Evolutionary conservation across 2,888 invertebrate species (phyloP), one percentile per base, ranked within the genome.

Genomic region (Scaptomyza reducta): DNA sequence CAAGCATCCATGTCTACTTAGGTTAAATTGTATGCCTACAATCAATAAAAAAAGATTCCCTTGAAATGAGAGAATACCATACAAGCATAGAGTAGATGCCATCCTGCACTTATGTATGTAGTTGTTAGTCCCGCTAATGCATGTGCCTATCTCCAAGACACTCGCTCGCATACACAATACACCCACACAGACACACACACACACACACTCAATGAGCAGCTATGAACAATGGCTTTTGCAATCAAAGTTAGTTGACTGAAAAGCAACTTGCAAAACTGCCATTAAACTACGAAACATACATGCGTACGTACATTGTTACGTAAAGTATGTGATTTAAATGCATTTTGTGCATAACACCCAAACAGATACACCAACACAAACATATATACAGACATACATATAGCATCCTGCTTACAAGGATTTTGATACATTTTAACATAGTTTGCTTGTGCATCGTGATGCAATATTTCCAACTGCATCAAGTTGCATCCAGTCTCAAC

Each of bases 341-440:
- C 49, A 58, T 9, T 27, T 27, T 27, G 27, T 27, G 27, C 27
- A 27, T 27, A 27, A 27, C 27, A 27, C 27, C 6, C 27, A 7
- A 27, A 29, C 40, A 22, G 14, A 47, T 22, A 61, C 47, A 62
- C 57, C 31, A 27, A 22, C 40, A 54, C n/a, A 58, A 54, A 68
- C 42, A 54, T 40, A 50, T 54, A 38, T 35, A 53, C 18, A 51
- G 25, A 46, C 18, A 42, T 16, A 54, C 33, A 53, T 27, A 16
- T 11, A 47, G 59, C 45, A 54, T 31, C 45, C 50, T 50, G 65
- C 55, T 63, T 56, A 61, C 56, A 45, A 54, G 65, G 55, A 79
- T 82, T 82, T 82, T 83, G 67, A 86, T 81, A 87, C 49, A 82
- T 87, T 78, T 81, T 74, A 84, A 77, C 74, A 74, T 76, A 59